Percentiles rank a stretch among this genome's conserved stretches.
phyloP scores from a whole-genome alignment of 1,140 invertebrate species.

The Calliphora vicina region DNA sequence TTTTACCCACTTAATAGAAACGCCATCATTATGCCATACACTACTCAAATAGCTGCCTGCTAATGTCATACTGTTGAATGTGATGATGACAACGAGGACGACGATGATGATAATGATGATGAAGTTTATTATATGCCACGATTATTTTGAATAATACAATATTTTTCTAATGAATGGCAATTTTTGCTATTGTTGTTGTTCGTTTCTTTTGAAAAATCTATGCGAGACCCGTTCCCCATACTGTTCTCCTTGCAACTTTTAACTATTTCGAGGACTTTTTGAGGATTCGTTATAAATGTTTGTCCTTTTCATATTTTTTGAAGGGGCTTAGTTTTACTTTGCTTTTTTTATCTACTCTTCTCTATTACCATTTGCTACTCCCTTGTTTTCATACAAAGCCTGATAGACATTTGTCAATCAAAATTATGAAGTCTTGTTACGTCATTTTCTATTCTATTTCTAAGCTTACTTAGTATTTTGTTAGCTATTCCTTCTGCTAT shows the following conservation, averaged over 20 bases:
- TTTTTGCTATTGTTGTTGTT: neutral
- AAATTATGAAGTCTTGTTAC: constrained; percentile 32
- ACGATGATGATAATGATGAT: neutral
- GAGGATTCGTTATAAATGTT: neutral
- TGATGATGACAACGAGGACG: neutral
- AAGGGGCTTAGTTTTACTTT: neutral
- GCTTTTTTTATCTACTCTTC: neutral
- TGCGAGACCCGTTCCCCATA: neutral
- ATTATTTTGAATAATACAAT: neutral
- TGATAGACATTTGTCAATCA: constrained; percentile 32
- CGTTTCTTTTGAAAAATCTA: neutral
- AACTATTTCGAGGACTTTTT: neutral
- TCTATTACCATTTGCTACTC: neutral
- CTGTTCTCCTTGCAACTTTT: neutral
- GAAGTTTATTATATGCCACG: neutral
- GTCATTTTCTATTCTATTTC: neutral
- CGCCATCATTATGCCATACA: neutral
- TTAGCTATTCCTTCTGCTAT: neutral
- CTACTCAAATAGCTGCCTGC: neutral
- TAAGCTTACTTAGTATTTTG: neutral
- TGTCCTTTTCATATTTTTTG: neutral
- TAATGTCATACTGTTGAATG: neutral
- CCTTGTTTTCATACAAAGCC: neutral
- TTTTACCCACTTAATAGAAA: neutral
- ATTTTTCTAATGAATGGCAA: neutral